These are phyloP conservation scores for Nebria ingens DNA, from an alignment of 1,140 invertebrate genomes.

Conservation along the genomic window DNA sequence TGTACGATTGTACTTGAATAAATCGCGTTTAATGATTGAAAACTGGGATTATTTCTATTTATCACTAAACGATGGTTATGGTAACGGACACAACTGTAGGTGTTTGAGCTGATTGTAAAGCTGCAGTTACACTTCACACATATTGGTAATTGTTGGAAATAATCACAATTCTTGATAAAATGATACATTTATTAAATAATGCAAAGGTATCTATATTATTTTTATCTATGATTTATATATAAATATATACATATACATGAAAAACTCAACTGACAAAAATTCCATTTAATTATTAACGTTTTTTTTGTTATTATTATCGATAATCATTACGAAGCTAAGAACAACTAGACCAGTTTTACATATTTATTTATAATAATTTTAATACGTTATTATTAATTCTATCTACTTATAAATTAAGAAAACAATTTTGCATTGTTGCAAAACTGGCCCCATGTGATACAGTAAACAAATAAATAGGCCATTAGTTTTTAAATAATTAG, in stretches of 20 bases:
- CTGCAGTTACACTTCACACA: not conserved
- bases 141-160: not conserved
- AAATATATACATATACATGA: not conserved
- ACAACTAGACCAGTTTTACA: not conserved
- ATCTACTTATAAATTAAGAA: not conserved
- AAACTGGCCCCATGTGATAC: not conserved
- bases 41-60: too few relatives aligned
- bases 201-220: not conserved
- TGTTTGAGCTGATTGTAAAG: too few relatives aligned
- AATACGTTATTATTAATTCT: not conserved
- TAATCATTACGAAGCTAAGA: too few relatives aligned
- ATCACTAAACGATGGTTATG: too few relatives aligned
- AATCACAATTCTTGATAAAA: too few relatives aligned
- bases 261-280: not conserved
- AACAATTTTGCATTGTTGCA: not conserved
- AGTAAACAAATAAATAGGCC: too few relatives aligned
- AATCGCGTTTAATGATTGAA: too few relatives aligned
- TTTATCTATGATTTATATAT: conserved; percentile 1
- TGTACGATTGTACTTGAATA: too few relatives aligned
- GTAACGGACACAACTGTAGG: too few relatives aligned
- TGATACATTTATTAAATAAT: conserved; percentile 2
- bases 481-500: too few relatives aligned
- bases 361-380: not conserved
- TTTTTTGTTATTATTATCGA: conserved; percentile 1
- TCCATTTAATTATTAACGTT: not conserved